Percentiles rank a stretch among this genome's conserved stretches.
Conservation (phyloP, 2,113 vertebrate genomes). For the Megaptera novaeangliae region DNA sequence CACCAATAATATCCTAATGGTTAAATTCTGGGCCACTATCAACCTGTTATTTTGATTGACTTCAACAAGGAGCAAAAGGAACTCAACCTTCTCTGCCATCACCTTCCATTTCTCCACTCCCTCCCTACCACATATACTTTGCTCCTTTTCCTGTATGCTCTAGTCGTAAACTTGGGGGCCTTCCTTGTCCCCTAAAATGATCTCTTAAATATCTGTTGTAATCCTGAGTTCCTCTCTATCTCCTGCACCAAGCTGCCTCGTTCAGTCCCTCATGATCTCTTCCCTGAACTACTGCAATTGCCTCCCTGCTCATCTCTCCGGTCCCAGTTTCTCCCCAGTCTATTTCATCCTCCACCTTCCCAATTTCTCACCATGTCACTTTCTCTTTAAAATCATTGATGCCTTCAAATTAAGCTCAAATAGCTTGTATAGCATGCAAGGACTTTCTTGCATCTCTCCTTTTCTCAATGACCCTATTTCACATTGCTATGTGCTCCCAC, state of each 20-base stretch:
- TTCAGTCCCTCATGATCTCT: neutral
- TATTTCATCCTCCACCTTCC: neutral
- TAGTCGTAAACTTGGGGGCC: neutral
- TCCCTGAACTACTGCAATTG: neutral
- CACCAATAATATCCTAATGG: neutral
- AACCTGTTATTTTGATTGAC: neutral
- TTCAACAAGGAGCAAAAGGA: neutral
- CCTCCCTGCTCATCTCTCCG: neutral
- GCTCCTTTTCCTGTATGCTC: neutral
- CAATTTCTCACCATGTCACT: neutral
- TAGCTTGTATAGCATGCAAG: neutral
- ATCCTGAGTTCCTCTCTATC: neutral
- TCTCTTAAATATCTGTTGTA: neutral
- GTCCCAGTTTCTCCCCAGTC: neutral
- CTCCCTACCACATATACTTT: neutral
- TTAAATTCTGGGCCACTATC: neutral
- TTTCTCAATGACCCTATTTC: neutral
- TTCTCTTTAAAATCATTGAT: neutral
- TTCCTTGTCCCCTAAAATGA: neutral
- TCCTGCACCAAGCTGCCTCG: rapidly evolving
- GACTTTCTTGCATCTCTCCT: neutral
- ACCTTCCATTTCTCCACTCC: neutral
- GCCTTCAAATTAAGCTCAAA: neutral
- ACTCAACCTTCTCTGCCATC: neutral
- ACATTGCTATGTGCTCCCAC: neutral